A percentile compares a stretch with the other conserved stretches of the same genome.
Evolutionary conservation across 2,888 invertebrate species (phyloP).

Genomic region (Gnatocerus cornutus): DNA sequence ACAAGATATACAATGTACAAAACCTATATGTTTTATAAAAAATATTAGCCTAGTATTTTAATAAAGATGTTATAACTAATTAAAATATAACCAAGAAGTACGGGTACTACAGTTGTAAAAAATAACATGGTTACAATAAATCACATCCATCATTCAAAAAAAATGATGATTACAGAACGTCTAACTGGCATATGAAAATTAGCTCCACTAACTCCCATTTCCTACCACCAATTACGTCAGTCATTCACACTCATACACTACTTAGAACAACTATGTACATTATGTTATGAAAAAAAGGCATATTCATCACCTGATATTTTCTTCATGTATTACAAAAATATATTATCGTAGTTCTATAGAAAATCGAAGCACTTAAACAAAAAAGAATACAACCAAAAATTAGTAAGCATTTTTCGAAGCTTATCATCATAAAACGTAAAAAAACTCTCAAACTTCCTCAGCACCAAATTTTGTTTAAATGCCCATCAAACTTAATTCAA

Average conservation of each 20-base stretch:
- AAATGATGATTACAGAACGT: slow-evolving; percentile 54
- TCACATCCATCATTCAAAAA: slow-evolving; percentile 57
- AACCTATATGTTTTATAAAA: slow-evolving; percentile 69
- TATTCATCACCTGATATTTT: slow-evolving; percentile 69
- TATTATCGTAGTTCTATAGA: slow-evolving; percentile 55
- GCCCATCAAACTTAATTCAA: slow-evolving; percentile 30
- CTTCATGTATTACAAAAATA: slow-evolving; percentile 63
- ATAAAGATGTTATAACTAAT: slow-evolving; percentile 45
- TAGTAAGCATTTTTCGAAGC: slow-evolving; percentile 50
- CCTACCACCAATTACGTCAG: slow-evolving; percentile 62
- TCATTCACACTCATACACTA: slow-evolving; percentile 61
- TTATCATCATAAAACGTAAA: slow-evolving; percentile 22
- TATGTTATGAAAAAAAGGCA: slow-evolving; percentile 67
- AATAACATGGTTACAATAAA: slow-evolving; percentile 54
- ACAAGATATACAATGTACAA: slow-evolving; percentile 71
- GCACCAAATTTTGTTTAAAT: slow-evolving; percentile 45
- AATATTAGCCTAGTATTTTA: slow-evolving; percentile 65
- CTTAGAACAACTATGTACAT: slow-evolving; percentile 63
- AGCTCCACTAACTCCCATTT: slow-evolving; percentile 61
- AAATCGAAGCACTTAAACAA: slow-evolving; percentile 50
- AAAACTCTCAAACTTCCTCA: slow-evolving; percentile 21
- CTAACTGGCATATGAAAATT: slow-evolving; percentile 55
- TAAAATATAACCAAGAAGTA: slow-evolving; percentile 51
- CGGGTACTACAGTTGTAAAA: slow-evolving; percentile 53
- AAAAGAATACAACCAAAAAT: slow-evolving; percentile 37